A percentile compares a stretch with the other conserved stretches of the same genome.
phyloP scores from a whole-genome alignment of 1,140 invertebrate genomes.

The Steinernema feltiae region DNA sequence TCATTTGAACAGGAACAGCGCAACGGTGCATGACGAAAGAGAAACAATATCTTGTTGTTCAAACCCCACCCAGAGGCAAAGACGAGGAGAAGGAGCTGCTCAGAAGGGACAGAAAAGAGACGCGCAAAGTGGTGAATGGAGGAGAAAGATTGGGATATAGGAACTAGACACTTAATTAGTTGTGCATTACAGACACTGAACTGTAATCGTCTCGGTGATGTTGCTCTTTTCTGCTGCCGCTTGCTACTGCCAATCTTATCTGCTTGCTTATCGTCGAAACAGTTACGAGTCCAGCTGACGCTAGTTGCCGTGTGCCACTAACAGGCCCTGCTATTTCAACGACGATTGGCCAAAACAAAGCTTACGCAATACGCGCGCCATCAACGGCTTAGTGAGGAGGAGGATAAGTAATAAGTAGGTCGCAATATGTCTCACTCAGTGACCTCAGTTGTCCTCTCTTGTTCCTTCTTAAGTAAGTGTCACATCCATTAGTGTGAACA shows the following conservation, averaged over 20 bases:
- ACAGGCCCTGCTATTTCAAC: not conserved
- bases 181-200: not conserved
- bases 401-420: conserved; percentile 4
- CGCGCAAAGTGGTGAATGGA: not conserved
- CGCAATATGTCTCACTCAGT: conserved; percentile 10
- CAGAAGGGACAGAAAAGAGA: not conserved
- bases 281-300: conserved; percentile 9
- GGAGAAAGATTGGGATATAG: not conserved
- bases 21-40: not conserved
- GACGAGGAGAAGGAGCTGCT: not conserved
- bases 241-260: conserved; percentile 1
- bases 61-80: not conserved
- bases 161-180: not conserved
- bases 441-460: not conserved
- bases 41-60: not conserved
- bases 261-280: conserved; percentile 4
- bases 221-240: not conserved
- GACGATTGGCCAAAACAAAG: not conserved
- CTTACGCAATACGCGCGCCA: not conserved
- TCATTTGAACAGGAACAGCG: not conserved
- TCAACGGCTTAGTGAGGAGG: conserved; percentile 10
- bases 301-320: not conserved
- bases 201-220: not conserved
- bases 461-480: not conserved
- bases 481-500: not conserved